These are phyloP conservation scores for Anolis apletophallus DNA, from an alignment of 2,797 vertebrate species.

Conservation along the genomic window DNA sequence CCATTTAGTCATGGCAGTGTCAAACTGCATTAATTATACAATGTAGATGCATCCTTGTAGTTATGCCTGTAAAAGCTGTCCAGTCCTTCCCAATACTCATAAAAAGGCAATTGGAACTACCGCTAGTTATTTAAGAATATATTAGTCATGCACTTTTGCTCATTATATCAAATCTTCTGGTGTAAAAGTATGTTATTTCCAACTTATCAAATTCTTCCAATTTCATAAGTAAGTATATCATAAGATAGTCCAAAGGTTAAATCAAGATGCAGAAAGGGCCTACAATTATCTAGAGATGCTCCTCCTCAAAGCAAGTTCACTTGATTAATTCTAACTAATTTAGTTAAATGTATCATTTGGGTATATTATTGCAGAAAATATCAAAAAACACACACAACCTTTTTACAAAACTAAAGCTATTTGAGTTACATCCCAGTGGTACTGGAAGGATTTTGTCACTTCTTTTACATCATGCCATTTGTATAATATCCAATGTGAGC, in stretches of 20 bases:
- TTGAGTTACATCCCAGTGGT: conserved; percentile 1
- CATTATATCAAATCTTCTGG: not conserved
- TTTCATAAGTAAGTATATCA: not conserved
- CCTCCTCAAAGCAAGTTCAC: not conserved
- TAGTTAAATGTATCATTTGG: not conserved
- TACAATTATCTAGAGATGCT: not conserved
- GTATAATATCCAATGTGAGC: conserved; percentile 25
- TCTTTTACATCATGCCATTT: conserved; percentile 5
- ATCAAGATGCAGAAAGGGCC: not conserved
- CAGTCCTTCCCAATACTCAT: not conserved
- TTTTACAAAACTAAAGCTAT: not conserved
- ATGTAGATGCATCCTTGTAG: not conserved
- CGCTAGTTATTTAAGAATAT: not conserved
- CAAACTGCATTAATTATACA: too few relatives aligned
- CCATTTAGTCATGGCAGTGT: too few relatives aligned
- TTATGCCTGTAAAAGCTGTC: not conserved
- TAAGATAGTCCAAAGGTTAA: not conserved
- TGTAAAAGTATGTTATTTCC: not conserved
- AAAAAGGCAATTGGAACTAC: not conserved
- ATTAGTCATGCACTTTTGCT: not conserved
- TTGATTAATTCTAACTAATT: conserved; percentile 11
- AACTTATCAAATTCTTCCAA: conserved; percentile 6
- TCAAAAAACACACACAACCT: not conserved
- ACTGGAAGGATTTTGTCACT: not conserved
- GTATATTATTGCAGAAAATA: not conserved